phyloP scores from a whole-genome alignment of 2,113 vertebrate genomes.

The Cavia porcellus region DNA sequence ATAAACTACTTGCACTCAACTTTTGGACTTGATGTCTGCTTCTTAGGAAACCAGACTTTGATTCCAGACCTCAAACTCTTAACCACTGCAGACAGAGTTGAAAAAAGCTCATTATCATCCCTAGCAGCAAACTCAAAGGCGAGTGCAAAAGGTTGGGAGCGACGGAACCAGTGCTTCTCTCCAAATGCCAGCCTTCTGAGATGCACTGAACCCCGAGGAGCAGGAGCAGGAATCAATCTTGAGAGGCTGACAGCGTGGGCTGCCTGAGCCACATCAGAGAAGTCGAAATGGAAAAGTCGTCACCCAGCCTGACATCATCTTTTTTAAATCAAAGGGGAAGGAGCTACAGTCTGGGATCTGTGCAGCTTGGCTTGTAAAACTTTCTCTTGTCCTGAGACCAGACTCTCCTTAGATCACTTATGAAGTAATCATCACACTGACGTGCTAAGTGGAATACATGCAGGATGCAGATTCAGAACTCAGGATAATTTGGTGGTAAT shows the following conservation, averaged over 20 bases:
- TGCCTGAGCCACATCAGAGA: conserved; percentile 38
- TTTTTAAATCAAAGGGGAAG: conserved; percentile 43
- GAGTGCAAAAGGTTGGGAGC: conserved; percentile 2
- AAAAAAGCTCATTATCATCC: conserved; percentile 47
- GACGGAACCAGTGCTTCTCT: background rate
- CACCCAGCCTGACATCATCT: background rate
- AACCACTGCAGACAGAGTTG: conserved; percentile 10
- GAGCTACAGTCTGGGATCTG: accelerated
- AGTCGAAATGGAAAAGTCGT: conserved; percentile 23
- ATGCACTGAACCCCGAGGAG: conserved; percentile 63
- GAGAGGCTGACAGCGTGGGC: background rate
- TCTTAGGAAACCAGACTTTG: conserved; percentile 41
- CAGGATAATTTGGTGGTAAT: conserved; percentile 51
- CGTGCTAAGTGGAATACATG: background rate
- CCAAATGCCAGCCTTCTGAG: conserved; percentile 68
- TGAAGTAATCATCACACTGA: background rate
- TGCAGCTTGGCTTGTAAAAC: background rate
- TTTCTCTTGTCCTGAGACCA: background rate
- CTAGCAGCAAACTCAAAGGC: background rate
- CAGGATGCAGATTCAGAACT: conserved; percentile 47
- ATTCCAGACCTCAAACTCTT: background rate
- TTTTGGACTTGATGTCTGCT: background rate
- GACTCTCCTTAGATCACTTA: background rate
- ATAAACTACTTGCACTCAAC: background rate
- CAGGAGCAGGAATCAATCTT: conserved; percentile 50